phyloP scores from a whole-genome alignment of 1,140 invertebrate species.

The Pentalonia nigronervosa region DNA sequence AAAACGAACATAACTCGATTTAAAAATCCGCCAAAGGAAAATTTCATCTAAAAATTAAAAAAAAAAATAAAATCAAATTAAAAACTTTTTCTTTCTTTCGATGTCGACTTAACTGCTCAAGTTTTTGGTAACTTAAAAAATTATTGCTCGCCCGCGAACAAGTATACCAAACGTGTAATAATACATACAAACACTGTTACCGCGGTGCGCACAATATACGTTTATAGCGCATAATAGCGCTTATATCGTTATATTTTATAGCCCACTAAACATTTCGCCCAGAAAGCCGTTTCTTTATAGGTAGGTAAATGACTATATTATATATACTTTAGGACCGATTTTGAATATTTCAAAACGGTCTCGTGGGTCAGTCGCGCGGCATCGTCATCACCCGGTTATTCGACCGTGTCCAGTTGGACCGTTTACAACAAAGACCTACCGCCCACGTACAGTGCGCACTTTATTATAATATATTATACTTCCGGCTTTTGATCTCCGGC shows the following conservation, averaged over 20 bases:
- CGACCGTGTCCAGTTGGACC: not conserved
- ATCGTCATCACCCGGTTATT: not conserved
- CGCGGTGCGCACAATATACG: not conserved
- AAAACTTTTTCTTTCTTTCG: not conserved
- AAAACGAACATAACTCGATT: not conserved
- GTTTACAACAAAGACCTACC: not conserved
- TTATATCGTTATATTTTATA: conserved; percentile 1
- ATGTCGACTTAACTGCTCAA: not conserved
- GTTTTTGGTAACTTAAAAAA: not conserved
- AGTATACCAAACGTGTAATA: not conserved
- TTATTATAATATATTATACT: not conserved
- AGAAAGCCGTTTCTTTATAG: not conserved
- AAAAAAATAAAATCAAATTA: conserved; percentile 32
- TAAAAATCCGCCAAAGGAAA: not conserved
- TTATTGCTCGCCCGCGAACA: not conserved
- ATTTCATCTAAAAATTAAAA: not conserved
- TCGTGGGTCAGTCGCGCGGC: not conserved
- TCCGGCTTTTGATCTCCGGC: not conserved
- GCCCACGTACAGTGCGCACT: not conserved
- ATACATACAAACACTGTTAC: not conserved
- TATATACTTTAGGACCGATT: not conserved
- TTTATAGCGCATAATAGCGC: not conserved
- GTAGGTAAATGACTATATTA: not conserved
- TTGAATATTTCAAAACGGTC: not conserved
- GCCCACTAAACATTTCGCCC: not conserved